Base-by-base conservation (phyloP, 2,113 vertebrate genomes). In the Lagopus muta region DNA sequence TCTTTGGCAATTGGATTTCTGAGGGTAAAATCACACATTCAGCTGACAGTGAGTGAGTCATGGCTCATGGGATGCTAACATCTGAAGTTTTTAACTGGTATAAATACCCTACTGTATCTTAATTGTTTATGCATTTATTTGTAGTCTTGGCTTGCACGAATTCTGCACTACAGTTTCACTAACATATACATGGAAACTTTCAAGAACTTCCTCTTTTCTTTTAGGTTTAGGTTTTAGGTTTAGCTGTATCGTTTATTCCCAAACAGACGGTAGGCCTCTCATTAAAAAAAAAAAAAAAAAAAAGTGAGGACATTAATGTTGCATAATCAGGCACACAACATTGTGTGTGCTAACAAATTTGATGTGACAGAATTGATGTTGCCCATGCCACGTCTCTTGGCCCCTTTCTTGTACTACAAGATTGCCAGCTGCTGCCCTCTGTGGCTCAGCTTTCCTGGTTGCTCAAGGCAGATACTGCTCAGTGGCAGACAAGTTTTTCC, bases 1-100 rank as follows among this genome's bases (percentile, higher is more conserved):
- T 70, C 80, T 86, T 95, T 90, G 78, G 69, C 82, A 95, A 81
- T 89, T 76, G 78, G 45, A 75, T 45, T 65, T 94, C 65, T 83
- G 69, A 73, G 69, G 76, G 55, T 52, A 95, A 91, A 93, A 79
- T 89, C 72, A 81, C 5, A 47, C 65, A 81, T 86, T 82, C 84
- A 58, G 86, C 55, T 66, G 71, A 87, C 94, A 93, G 62, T 61
- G 32, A 86, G 7, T 21, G 43, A 71, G 73, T 83, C 61, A 81
- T 88, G 82, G 62, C 78, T 81, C 43, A 43, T 42, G 36, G 60
- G 28, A 89, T 76, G 66, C 83, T 62, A 76, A 50, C 62, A 74
- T 86, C 81, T 66, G 43, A 54, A 90, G 84, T 88, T 88, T 94
- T 86, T 91, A 67, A 91, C 66, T 79, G 50, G 18, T 42, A 17